Conservation (phyloP, 1,140 invertebrate genomes). For the Dreissena polymorpha region DNA sequence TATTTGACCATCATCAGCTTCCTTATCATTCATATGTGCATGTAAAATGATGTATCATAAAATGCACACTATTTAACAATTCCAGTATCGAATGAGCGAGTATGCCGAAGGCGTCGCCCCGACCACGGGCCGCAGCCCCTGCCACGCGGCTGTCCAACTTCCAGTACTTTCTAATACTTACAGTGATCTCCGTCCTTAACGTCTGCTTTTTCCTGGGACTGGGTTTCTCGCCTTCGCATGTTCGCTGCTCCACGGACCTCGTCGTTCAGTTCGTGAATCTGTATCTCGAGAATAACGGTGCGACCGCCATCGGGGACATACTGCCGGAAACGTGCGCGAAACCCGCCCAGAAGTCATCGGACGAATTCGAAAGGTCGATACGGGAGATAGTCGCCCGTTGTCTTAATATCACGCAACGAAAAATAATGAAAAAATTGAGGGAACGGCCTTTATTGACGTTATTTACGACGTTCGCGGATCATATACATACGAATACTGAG, state of each 20-base stretch:
- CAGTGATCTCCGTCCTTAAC: constrained; percentile 17
- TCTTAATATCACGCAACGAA: not conserved
- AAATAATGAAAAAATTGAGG: not conserved
- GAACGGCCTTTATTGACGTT: constrained; percentile 29
- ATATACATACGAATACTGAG: constrained; percentile 33
- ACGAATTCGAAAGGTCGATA: not conserved
- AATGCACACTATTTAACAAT: too few relatives aligned
- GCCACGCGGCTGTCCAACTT: not conserved
- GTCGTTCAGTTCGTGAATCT: constrained; percentile 25
- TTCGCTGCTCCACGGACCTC: constrained; percentile 36
- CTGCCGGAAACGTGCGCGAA: constrained; percentile 15
- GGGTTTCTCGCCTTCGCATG: not conserved
- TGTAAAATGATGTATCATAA: too few relatives aligned
- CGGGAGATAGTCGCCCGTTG: constrained; percentile 10
- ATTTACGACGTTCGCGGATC: constrained; percentile 45
- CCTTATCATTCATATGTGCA: too few relatives aligned
- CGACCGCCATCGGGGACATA: not conserved
- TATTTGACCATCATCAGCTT: too few relatives aligned
- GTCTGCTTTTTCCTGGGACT: constrained; percentile 33
- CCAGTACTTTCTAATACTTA: constrained; percentile 16
- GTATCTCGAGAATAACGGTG: constrained; percentile 28
- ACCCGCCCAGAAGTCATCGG: not conserved
- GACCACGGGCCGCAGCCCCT: not conserved
- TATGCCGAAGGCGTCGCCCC: not conserved
- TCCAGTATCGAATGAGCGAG: not conserved